Conservation (phyloP, 1,140 invertebrate genomes). For the Hyphantria cunea region DNA sequence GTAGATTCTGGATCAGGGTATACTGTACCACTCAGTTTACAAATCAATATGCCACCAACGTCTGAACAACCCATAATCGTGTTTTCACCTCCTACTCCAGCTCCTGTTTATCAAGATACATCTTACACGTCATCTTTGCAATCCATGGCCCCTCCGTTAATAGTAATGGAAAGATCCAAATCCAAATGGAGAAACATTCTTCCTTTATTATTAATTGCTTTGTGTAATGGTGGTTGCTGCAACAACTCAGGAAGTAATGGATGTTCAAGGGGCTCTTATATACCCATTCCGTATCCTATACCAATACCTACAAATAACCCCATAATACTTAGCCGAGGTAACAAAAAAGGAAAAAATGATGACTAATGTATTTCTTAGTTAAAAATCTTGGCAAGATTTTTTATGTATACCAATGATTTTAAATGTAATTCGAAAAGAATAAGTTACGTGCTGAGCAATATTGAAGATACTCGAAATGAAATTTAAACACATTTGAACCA, state of each 20-base stretch:
- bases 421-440: too few relatives aligned
- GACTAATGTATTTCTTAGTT: too few relatives aligned
- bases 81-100: constrained; percentile 32
- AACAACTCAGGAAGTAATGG: constrained; percentile 29
- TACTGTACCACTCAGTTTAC: constrained; percentile 37
- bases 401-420: too few relatives aligned
- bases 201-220: constrained; percentile 48
- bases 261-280: constrained; percentile 24
- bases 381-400: too few relatives aligned
- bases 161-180: constrained; percentile 38
- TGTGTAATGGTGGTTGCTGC: constrained; percentile 39
- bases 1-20: not conserved
- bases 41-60: constrained; percentile 51
- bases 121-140: constrained; percentile 13
- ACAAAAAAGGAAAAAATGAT: too few relatives aligned
- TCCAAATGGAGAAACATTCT: constrained; percentile 44
- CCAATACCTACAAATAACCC: constrained; percentile 28
- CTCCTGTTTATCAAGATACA: not conserved
- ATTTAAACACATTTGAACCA: too few relatives aligned
- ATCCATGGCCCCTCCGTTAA: constrained; percentile 20
- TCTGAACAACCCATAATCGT: constrained; percentile 35
- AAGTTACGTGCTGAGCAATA: too few relatives aligned
- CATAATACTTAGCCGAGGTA: not conserved
- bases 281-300: constrained; percentile 23
- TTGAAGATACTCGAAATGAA: too few relatives aligned